phyloP scores from a whole-genome alignment of 2,888 invertebrate species.

The Acleris laterana region DNA sequence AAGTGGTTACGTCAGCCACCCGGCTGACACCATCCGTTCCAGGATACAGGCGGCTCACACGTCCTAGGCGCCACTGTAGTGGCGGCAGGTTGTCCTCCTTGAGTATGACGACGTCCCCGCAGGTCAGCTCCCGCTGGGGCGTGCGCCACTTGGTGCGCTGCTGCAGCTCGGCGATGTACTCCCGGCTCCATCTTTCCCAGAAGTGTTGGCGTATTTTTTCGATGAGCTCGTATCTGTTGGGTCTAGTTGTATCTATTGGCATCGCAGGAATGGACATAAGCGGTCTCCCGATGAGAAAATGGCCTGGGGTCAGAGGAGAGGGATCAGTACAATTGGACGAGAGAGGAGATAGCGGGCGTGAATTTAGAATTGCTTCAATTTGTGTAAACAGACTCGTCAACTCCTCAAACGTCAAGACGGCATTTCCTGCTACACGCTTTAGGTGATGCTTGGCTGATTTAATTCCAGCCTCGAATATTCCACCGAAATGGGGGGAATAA shows the following conservation, averaged over 20 bases:
- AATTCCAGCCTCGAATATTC: neutral
- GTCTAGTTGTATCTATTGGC: neutral
- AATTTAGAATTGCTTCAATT: too few species aligned
- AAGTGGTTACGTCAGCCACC: too few species aligned
- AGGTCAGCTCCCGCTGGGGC: neutral
- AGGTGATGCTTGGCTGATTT: too few species aligned
- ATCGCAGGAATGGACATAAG: neutral
- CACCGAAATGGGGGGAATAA: slow-evolving; percentile 5
- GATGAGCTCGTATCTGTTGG: slow-evolving; percentile 1
- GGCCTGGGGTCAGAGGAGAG: slow-evolving; percentile 4
- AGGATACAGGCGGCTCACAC: too few species aligned
- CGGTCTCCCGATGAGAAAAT: slow-evolving; percentile 9
- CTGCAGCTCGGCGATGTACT: too few species aligned
- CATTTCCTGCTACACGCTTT: neutral
- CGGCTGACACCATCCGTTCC: too few species aligned
- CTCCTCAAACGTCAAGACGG: neutral
- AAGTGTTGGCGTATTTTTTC: neutral
- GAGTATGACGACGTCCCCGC: too few species aligned
- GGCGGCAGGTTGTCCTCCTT: too few species aligned
- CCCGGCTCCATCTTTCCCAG: slow-evolving; percentile 1
- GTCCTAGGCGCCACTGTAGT: too few species aligned
- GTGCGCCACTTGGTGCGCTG: neutral
- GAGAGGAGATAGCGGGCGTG: neutral
- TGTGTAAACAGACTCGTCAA: too few species aligned
- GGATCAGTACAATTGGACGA: slow-evolving; percentile 5